These are phyloP conservation scores for Choristoneura fumiferana DNA, from an alignment of 1,140 invertebrate genomes.

Conservation along the genomic window DNA sequence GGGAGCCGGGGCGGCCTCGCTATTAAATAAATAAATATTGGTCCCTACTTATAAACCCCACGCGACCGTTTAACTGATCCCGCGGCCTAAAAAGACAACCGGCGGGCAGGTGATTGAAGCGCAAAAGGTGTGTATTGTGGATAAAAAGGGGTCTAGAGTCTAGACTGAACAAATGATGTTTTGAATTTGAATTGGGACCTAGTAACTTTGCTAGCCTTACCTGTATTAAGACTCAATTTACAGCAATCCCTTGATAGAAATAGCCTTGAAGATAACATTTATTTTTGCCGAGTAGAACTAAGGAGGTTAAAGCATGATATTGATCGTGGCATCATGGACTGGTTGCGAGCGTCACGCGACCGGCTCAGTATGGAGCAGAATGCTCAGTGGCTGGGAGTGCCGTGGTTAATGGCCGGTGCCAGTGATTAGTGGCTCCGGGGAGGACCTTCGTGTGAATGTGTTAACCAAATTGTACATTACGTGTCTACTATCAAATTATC, in stretches of 20 bases:
- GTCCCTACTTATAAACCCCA: no score
- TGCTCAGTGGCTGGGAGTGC: conserved; percentile 25
- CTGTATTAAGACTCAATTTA: no score
- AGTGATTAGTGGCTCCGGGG: background rate
- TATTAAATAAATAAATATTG: no score
- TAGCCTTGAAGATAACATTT: conserved; percentile 32
- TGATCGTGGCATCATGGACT: conserved; percentile 35
- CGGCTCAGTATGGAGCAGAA: conserved; percentile 24
- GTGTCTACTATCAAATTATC: conserved; percentile 5
- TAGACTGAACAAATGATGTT: no score
- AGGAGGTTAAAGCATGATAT: conserved; percentile 29
- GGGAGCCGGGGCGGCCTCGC: no score
- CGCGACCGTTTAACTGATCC: no score
- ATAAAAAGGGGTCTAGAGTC: no score
- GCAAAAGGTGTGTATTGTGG: background rate
- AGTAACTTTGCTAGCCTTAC: no score
- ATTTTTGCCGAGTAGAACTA: conserved; percentile 25
- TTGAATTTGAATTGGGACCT: no score
- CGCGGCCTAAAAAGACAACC: background rate
- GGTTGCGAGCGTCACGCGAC: conserved; percentile 26
- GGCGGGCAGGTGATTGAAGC: conserved; percentile 3
- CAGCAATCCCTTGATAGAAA: no score
- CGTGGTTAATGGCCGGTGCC: conserved; percentile 9
- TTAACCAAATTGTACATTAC: conserved; percentile 9
- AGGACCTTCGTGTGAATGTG: conserved; percentile 8